Evolutionary conservation across 2,113 vertebrate species (phyloP), one percentile per base, ranked within the genome.

Genomic region (Chaetops frenatus): DNA sequence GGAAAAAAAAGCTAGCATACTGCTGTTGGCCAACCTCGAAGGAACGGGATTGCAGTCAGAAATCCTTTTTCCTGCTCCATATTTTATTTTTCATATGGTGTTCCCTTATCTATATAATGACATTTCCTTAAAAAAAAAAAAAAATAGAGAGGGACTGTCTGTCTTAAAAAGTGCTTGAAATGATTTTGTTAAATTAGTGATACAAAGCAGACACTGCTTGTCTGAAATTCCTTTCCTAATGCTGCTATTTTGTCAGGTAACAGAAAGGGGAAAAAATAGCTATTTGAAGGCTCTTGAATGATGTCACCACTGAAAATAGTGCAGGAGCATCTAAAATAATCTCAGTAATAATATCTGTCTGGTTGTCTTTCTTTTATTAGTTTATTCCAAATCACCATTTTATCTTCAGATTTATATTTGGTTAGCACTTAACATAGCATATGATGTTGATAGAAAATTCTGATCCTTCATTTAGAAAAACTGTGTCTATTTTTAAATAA

Each of bases 191-290:
- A 56, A 61, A 81, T 96, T 83, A 93, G 38, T 76, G 86, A 51
- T n/a, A 76, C 53, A 85, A 51, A 13, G 70, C 24, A 81, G 19
- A 42, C 40, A 56, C 24, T 48, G 33, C 85, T 72, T 87, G n/a
- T 47, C 80, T 85, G 72, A 90, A 91, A 88, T 62, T 86, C 18
- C 56, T 95, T 80, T 96, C 28, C 42, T 86, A 36, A 36, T 91
- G 25, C 60, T 79, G 81, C 57, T 93, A 64, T 88, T 95, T 95
- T 95, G 66, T 90, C 45, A 96, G 81, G 44, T 69, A 85, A 69
- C 24, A 91, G 81, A 76, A 94, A 77, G 57, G 51, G 58, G 56
- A 90, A 58, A 87, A 70, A 79, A 50, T 57, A 81, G 42, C 24
- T 95, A 50, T 90, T 76, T 81, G 78, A 95, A 96, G 35, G 27